phyloP scores from a whole-genome alignment of 2,888 invertebrate genomes.

The Orthosia gracilis region DNA sequence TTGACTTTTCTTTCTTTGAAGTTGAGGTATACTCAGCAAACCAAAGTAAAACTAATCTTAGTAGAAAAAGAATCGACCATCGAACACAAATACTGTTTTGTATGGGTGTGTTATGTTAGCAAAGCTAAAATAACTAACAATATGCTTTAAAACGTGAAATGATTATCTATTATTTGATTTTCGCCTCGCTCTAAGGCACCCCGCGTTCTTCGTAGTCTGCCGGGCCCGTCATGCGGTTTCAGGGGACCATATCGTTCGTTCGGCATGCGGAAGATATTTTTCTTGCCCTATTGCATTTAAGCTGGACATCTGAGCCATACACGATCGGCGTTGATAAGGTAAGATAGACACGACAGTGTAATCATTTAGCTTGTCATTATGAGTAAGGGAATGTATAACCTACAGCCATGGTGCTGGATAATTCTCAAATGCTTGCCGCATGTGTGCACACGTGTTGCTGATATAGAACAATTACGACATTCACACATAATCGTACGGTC shows the following conservation, averaged over 20 bases:
- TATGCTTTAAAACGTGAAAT: neutral
- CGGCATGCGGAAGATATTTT: no score
- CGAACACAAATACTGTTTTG: neutral
- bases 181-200: no score
- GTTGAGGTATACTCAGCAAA: no score
- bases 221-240: no score
- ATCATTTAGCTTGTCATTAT: slow-evolving; percentile 12
- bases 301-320: no score
- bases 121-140: neutral
- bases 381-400: slow-evolving; percentile 9
- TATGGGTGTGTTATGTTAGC: neutral
- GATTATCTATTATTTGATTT: neutral
- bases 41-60: no score
- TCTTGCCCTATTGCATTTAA: no score
- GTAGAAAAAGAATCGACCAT: no score
- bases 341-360: neutral
- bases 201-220: no score
- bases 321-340: no score
- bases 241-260: no score
- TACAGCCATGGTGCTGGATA: slow-evolving; percentile 1
- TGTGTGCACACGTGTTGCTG: slow-evolving; percentile 16
- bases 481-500: neutral
- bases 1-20: no score
- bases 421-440: slow-evolving; percentile 23
- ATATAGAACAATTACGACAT: slow-evolving; percentile 16